Evolutionary conservation across 2,888 invertebrate species (phyloP).

Genomic region (Augiades crinisus): DNA sequence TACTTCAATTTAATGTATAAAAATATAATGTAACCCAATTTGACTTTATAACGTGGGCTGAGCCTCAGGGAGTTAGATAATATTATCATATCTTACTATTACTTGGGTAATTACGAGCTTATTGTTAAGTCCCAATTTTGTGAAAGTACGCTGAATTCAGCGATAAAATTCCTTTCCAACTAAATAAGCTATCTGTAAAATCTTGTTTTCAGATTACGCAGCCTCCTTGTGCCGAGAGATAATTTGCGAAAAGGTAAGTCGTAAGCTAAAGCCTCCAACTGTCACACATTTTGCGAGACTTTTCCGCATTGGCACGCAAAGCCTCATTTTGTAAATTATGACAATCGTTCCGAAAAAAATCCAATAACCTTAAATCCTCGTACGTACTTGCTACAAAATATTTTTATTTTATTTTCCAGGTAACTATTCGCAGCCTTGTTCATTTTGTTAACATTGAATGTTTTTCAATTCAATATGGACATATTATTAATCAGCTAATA

Average conservation of each 20-base stretch:
- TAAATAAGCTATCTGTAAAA: conserved; percentile 55
- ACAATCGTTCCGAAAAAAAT: conserved; percentile 13
- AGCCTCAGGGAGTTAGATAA: no score
- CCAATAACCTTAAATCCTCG: conserved; percentile 1
- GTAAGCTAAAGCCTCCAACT: conserved; percentile 15
- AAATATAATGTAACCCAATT: no score
- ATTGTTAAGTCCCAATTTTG: neutral
- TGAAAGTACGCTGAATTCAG: conserved; percentile 21
- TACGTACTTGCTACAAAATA: no score
- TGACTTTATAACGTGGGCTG: no score
- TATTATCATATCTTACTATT: no score
- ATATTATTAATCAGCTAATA: no score
- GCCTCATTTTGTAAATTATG: conserved; percentile 2
- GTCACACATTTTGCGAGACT: conserved; percentile 12
- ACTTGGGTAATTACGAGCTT: neutral
- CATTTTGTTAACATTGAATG: no score
- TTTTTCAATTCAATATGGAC: no score
- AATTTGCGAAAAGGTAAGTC: conserved; percentile 74
- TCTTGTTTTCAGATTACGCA: conserved; percentile 69
- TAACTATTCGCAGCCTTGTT: no score
- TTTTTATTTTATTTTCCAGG: no score
- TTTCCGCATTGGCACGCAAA: conserved; percentile 8
- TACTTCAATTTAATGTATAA: no score
- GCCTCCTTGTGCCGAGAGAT: conserved; percentile 60
- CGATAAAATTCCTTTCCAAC: conserved; percentile 42